Evolutionary conservation across 1,140 invertebrate species (phyloP).

Genomic region (Nephotettix cincticeps): DNA sequence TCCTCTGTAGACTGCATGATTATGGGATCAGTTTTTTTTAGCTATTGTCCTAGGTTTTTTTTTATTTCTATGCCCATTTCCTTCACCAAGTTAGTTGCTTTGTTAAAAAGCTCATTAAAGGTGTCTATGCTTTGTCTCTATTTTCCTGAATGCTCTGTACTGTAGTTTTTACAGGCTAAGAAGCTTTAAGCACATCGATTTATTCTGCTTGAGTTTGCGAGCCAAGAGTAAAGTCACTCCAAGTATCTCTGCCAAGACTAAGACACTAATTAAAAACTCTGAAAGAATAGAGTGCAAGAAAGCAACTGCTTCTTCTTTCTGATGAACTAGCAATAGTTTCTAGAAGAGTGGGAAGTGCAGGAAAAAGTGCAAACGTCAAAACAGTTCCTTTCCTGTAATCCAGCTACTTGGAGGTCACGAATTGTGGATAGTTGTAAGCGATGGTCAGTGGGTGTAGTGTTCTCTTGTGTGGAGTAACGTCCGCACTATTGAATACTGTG

Average conservation of each 20-base stretch:
- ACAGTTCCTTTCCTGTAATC: background rate
- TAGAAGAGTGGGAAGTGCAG: background rate
- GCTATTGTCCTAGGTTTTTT: no score
- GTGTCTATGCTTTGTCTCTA: background rate
- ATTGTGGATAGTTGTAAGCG: no score
- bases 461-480: no score
- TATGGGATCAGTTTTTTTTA: no score
- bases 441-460: no score
- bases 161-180: background rate
- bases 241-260: background rate
- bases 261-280: background rate
- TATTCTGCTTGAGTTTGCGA: background rate
- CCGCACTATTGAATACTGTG: no score
- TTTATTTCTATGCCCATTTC: background rate
- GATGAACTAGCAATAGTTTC: background rate
- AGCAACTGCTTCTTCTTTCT: background rate
- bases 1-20: background rate
- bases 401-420: no score
- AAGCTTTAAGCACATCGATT: background rate
- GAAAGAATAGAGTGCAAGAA: background rate
- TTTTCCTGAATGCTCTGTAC: background rate
- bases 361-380: no score
- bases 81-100: background rate
- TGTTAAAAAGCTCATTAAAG: background rate
- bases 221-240: background rate